Evolutionary conservation across 2,888 invertebrate species (phyloP), one percentile per base, ranked within the genome.

Genomic region (Stenichneumon culpator): DNA sequence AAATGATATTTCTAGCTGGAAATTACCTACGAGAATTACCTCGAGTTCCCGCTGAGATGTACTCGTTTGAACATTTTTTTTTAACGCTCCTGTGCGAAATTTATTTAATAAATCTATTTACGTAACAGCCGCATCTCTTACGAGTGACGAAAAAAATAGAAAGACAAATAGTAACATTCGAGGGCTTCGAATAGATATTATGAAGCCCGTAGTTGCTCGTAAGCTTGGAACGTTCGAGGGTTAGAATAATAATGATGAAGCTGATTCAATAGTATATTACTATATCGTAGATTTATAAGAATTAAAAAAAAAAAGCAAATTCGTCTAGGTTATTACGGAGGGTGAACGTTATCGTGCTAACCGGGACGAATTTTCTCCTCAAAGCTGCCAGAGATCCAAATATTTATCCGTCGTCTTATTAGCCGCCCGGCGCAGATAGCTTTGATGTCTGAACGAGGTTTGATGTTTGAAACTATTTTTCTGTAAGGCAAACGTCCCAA

Each of bases 331-430:
- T 54, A 44, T 22, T 60, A 16, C 7, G 63, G 57, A 65, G 50
- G 32, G 22, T 47, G 28, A 47, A 74, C 60, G 74, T 69, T 54
- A 50, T 22, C 25, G 52, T 6, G 54, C 47, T 79, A 74, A 75
- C 52, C 54, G 14, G 36, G 73, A 14, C 25, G 47, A 44, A 25
- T 47, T 52, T 52, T 52, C 52, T 19, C 2, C n/a, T 52, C 19
- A 19, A 52, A 52, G 19, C 19, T 52, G 52, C 52, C 52, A 7
- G 6, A 52, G 52, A 52, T 19, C 52, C n/a, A 19, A 52, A 6
- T n/a, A n/a, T 16, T n/a, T 44, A 22, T 32, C 67, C 6, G 36
- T 28, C 22, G 44, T 25, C 63, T 44, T 52, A 32, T 32, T 32
- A 7, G 6, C 32, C 32, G 32, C 6, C 32, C 32, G 1, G 44